A percentile compares a stretch with the other conserved stretches of the same genome.
These are phyloP conservation scores for Temnothorax nylanderi DNA, from an alignment of 1,140 invertebrate genomes.

Conservation along the genomic window DNA sequence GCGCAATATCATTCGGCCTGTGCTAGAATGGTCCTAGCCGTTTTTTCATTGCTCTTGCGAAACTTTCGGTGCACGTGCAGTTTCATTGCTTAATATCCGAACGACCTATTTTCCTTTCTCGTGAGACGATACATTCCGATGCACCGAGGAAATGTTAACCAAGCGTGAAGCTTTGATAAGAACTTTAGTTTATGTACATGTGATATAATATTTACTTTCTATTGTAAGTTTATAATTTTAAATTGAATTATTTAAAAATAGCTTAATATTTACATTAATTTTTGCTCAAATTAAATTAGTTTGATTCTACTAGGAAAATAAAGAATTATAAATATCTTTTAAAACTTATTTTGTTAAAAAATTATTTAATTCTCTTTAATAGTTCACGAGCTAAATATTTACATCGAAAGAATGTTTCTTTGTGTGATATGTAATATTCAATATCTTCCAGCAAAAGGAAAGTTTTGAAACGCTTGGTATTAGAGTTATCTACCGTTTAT, in stretches of 20 bases:
- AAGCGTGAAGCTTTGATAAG: background rate
- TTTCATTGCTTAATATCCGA: constrained; percentile 63
- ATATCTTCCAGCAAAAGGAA: background rate
- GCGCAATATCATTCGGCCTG: constrained; percentile 30
- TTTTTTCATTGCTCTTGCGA: constrained; percentile 61
- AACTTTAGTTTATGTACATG: background rate
- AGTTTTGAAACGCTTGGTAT: background rate
- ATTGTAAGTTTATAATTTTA: constrained; percentile 2
- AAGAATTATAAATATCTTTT: background rate
- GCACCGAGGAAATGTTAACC: background rate
- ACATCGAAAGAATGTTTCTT: too few species aligned
- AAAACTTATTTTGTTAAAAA: constrained; percentile 3
- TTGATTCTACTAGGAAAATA: background rate
- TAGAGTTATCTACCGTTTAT: background rate
- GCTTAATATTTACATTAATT: background rate
- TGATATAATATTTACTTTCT: background rate
- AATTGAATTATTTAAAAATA: constrained; percentile 16
- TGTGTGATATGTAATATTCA: background rate
- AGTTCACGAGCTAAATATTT: background rate
- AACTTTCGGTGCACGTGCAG: constrained; percentile 60
- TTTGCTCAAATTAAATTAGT: background rate
- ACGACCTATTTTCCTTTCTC: constrained; percentile 6
- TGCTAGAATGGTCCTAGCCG: constrained; percentile 15
- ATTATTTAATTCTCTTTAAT: background rate
- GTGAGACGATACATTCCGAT: background rate